Conservation (phyloP, 2,888 invertebrate species). For the Drosophila mayaguana region DNA sequence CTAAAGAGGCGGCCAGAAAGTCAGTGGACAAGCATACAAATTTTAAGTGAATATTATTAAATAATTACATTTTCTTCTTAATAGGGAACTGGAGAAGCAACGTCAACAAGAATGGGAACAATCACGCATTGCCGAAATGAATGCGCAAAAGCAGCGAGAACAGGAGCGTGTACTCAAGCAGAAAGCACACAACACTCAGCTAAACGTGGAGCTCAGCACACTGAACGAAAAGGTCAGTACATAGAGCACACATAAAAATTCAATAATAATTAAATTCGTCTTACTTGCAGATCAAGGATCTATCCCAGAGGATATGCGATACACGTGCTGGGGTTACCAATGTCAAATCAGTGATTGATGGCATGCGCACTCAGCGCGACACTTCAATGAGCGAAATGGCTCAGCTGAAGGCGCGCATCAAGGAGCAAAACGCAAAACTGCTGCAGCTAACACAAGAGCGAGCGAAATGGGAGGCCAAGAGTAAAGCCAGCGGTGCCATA, state of each 20-base stretch:
- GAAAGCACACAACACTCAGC: slow-evolving; percentile 94
- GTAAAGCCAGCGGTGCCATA: slow-evolving; percentile 79
- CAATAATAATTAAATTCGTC: not conserved
- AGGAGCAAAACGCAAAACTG: slow-evolving; percentile 93
- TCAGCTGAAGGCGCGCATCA: slow-evolving; percentile 91
- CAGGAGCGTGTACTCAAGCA: slow-evolving; percentile 93
- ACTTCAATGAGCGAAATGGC: slow-evolving; percentile 94
- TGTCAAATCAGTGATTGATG: slow-evolving; percentile 97
- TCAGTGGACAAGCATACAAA: slow-evolving; percentile 41
- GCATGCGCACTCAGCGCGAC: slow-evolving; percentile 97
- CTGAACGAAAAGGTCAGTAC: slow-evolving; percentile 83
- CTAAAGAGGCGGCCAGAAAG: slow-evolving; percentile 91
- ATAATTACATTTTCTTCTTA: slow-evolving; percentile 2
- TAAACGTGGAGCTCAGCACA: slow-evolving; percentile 91
- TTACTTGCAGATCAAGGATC: slow-evolving; percentile 88
- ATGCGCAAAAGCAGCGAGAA: slow-evolving; percentile 93
- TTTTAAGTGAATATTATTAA: not conserved
- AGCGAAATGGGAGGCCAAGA: slow-evolving; percentile 91
- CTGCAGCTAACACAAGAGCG: slow-evolving; percentile 93
- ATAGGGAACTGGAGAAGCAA: slow-evolving; percentile 96
- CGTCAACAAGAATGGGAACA: slow-evolving; percentile 98
- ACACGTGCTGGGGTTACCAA: slow-evolving; percentile 94
- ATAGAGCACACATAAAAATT: too few species aligned
- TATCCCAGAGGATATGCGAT: slow-evolving; percentile 92
- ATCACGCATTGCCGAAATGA: slow-evolving; percentile 93